Evolutionary conservation across 2,797 vertebrate species (phyloP), one percentile per base, ranked within the genome.

Genomic region (Selene dorsalis): DNA sequence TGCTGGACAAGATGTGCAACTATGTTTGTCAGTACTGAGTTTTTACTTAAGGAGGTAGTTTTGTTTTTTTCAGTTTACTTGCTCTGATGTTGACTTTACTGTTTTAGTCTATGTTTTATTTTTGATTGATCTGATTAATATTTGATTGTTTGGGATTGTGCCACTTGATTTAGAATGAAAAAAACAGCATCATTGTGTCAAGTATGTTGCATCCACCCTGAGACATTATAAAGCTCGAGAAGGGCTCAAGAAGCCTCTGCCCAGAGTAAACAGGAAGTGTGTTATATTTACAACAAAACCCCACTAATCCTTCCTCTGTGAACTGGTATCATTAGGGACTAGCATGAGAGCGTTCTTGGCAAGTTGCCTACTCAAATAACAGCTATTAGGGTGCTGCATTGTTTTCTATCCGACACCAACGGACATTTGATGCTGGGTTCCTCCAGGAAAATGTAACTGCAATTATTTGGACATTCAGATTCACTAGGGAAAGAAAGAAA

Each of bases 221-320:
- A 84, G 60, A 81, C 76, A 48, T 56, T 67, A 68, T 22, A 39
- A 82, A 77, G 32, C 66, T 43, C 0, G 9, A 80, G 47, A 77
- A 69, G 5, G 52, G 61, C 66, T 90, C 72, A 82, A 81, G 84
- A 53, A 68, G 80, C 59, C 70, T 81, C 39, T 79, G 61, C 65
- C 68, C 71, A 60, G 48, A 82, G 80, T 86, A 87, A 92, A 91
- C 87, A 92, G 84, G 85, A 90, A 82, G 76, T 78, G 79, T 77
- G 88, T 87, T 93, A 90, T 90, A 87, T 91, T 89, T 90, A 89
- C 79, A 87, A 84, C 76, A 71, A 88, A 91, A 87, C 57, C 75
- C 77, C 79, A 82, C 81, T 92, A 88, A 91, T 93, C 89, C 92
- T 83, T 85, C 80, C 18, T 83, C 79, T 85, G 84, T 69, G 69